Evolutionary conservation across 2,888 invertebrate species (phyloP).

Genomic region (Bellardia pandia): DNA sequence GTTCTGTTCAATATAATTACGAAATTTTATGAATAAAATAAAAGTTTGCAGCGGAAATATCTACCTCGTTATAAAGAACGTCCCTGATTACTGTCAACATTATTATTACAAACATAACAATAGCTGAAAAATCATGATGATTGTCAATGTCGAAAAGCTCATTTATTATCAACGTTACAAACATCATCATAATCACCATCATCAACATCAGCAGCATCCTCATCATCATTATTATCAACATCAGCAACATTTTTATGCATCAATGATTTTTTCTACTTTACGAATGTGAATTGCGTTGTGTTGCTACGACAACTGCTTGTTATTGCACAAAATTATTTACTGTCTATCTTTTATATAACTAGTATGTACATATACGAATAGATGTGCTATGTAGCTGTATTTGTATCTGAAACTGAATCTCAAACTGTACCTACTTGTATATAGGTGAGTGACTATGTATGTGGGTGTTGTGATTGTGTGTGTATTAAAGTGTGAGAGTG

Average conservation of each 20-base stretch:
- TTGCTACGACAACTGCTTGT: conserved; percentile 71
- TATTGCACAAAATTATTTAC: conserved; percentile 66
- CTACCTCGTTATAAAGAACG: background rate
- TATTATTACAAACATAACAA: too few species aligned
- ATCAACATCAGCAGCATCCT: conserved; percentile 27
- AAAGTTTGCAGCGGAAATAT: background rate
- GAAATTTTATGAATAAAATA: too few species aligned
- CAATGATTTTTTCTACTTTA: conserved; percentile 67
- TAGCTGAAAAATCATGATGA: conserved; percentile 17
- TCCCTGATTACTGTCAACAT: background rate
- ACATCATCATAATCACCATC: conserved; percentile 28
- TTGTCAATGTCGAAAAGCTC: conserved; percentile 37
- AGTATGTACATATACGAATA: too few species aligned
- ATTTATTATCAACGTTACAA: conserved; percentile 31
- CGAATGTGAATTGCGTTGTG: conserved; percentile 67
- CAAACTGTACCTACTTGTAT: background rate
- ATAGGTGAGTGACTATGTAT: background rate
- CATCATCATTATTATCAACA: conserved; percentile 29
- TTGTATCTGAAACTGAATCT: background rate
- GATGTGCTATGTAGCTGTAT: background rate
- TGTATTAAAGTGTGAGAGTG: conserved; percentile 19
- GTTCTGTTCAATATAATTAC: too few species aligned
- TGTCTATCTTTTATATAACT: conserved; percentile 44
- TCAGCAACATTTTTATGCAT: conserved; percentile 66
- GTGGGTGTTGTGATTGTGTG: background rate